Conservation (phyloP, 2,888 invertebrate species). For the Pandemis corylana region DNA sequence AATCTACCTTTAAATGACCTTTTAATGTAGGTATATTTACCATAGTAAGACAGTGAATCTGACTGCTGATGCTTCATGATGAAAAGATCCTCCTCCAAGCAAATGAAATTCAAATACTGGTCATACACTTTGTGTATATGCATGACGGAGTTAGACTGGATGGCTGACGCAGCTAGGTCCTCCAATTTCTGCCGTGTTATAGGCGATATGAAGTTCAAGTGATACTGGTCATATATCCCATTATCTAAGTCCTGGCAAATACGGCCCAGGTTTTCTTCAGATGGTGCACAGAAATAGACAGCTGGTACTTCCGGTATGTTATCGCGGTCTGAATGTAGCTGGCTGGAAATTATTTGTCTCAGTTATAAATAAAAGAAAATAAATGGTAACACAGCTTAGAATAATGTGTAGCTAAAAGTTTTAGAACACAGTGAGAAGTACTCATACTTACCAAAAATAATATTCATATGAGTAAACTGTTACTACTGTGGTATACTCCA, state of each 20-base stretch:
- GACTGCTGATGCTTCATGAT: slow-evolving; percentile 96
- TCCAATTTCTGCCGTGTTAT: slow-evolving; percentile 97
- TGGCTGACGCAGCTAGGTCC: slow-evolving; percentile 96
- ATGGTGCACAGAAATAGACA: slow-evolving; percentile 98
- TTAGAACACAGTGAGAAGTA: no score
- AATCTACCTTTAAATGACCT: no score
- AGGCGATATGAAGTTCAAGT: slow-evolving; percentile 98
- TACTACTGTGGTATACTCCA: no score
- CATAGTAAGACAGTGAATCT: slow-evolving; percentile 96
- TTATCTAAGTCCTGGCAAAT: slow-evolving; percentile 96
- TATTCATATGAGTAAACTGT: no score
- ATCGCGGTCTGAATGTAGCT: slow-evolving; percentile 94
- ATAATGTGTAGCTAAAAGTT: no score
- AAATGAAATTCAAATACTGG: slow-evolving; percentile 99
- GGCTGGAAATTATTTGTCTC: slow-evolving; percentile 79
- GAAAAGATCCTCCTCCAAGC: slow-evolving; percentile 98
- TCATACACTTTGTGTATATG: slow-evolving; percentile 98
- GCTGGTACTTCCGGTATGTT: slow-evolving; percentile 99
- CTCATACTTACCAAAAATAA: no score
- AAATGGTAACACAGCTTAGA: no score
- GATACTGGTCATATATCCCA: slow-evolving; percentile 96
- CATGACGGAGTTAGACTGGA: slow-evolving; percentile 95
- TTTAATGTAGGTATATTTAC: slow-evolving; percentile 70
- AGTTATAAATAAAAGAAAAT: no score
- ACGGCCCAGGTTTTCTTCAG: slow-evolving; percentile 97